These are phyloP conservation scores for Chiropotes sagulatus DNA, from an alignment of 2,797 vertebrate species.

Conservation along the genomic window DNA sequence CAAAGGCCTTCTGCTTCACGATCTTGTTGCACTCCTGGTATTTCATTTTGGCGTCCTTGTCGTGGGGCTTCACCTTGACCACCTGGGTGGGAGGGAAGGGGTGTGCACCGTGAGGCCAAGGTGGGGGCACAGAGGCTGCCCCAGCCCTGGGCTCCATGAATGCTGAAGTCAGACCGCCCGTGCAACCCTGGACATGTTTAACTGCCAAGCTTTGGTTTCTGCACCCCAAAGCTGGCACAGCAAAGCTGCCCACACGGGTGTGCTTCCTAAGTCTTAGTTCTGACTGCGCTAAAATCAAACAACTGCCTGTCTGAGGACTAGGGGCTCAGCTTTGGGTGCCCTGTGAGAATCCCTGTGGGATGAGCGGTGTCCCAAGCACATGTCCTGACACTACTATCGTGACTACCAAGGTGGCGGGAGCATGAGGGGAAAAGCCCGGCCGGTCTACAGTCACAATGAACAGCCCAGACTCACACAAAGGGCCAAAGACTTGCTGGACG, in stretches of 20 bases:
- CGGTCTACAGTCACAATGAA: background rate
- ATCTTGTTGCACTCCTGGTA: constrained; percentile 97
- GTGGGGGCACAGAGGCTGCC: constrained; percentile 55
- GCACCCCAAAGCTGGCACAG: rapidly evolving
- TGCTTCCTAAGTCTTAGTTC: background rate
- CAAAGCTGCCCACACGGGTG: background rate
- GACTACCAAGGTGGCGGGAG: rapidly evolving
- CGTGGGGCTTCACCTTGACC: constrained; percentile 93
- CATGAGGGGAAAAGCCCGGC: background rate
- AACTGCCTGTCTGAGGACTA: background rate
- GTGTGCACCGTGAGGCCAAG: background rate
- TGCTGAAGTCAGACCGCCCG: rapidly evolving
- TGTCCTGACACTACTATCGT: rapidly evolving
- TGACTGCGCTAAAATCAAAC: background rate
- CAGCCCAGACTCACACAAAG: background rate
- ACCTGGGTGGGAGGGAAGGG: constrained; percentile 84
- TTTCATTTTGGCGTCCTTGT: constrained; percentile 96
- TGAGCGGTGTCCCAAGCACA: rapidly evolving
- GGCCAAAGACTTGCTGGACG: background rate
- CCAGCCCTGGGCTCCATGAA: rapidly evolving
- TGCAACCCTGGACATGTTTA: rapidly evolving
- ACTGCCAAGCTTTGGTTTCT: background rate
- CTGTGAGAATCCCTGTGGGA: rapidly evolving
- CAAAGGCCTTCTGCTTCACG: constrained; percentile 96
- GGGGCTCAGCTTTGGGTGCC: background rate